Evolutionary conservation across 2,888 invertebrate species (phyloP).

Genomic region (Elmis aenea): DNA sequence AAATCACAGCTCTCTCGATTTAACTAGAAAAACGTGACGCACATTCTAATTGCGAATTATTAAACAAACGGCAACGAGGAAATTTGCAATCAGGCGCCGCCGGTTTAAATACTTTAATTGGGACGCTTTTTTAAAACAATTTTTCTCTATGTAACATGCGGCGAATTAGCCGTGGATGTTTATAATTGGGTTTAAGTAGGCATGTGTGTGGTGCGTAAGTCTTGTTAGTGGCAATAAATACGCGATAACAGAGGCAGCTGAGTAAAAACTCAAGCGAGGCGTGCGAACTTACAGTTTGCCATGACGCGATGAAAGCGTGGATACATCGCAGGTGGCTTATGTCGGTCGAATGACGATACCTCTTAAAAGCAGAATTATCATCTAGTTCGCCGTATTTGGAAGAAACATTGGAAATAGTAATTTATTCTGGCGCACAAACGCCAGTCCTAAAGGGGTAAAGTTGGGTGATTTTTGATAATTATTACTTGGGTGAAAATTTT

Average conservation of each 20-base stretch:
- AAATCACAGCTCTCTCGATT: slow-evolving; percentile 40
- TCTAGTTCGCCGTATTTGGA: too few species aligned
- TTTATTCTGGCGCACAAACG: too few species aligned
- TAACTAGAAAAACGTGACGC: slow-evolving; percentile 47
- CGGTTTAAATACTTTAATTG: slow-evolving; percentile 23
- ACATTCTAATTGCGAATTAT: slow-evolving; percentile 44
- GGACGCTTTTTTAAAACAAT: too few species aligned
- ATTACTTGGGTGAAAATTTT: too few species aligned
- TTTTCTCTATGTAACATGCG: too few species aligned
- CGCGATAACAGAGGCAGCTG: slow-evolving; percentile 16
- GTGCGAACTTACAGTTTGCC: slow-evolving; percentile 16
- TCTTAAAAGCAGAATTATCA: too few species aligned
- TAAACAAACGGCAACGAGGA: slow-evolving; percentile 32
- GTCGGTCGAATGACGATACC: slow-evolving; percentile 23
- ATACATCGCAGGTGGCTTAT: slow-evolving; percentile 27
- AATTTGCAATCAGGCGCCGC: slow-evolving; percentile 32
- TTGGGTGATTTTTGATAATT: too few species aligned
- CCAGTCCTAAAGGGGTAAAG: too few species aligned
- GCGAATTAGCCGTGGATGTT: slow-evolving; percentile 5
- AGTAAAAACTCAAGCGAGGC: slow-evolving; percentile 16
- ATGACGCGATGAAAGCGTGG: slow-evolving; percentile 21
- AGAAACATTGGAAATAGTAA: too few species aligned
- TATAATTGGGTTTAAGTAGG: slow-evolving; percentile 14
- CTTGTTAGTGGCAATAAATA: slow-evolving; percentile 15
- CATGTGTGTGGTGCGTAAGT: slow-evolving; percentile 11